These are phyloP conservation scores for Drosophila leontia DNA, from an alignment of 1,140 invertebrate genomes.

Conservation along the genomic window DNA sequence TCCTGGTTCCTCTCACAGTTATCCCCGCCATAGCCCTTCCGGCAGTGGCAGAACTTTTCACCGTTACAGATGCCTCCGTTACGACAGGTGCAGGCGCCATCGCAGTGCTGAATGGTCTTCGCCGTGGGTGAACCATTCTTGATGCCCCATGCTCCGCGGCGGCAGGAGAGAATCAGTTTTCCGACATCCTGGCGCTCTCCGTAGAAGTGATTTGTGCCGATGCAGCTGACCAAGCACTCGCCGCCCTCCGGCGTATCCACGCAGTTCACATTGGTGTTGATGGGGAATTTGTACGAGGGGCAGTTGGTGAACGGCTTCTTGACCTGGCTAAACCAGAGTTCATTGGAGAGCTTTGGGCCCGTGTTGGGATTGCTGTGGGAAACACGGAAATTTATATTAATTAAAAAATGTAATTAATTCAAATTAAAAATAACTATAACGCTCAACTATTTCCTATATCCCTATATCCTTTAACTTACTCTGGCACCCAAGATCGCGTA, in stretches of 20 bases:
- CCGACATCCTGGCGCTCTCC: constrained; percentile 3
- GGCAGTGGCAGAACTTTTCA: constrained; percentile 25
- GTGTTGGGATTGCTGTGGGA: constrained; percentile 6
- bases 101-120: constrained; percentile 22
- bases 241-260: constrained; percentile 12
- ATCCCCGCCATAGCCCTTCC: constrained; percentile 14
- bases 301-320: constrained; percentile 15
- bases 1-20: constrained; percentile 13
- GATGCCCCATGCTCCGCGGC: constrained; percentile 18
- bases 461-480: constrained; percentile 8
- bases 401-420: background rate
- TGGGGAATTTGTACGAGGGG: constrained; percentile 19
- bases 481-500: constrained; percentile 12
- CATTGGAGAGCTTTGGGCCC: constrained; percentile 5
- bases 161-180: constrained; percentile 17
- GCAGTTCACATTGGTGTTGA: constrained; percentile 19
- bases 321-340: constrained; percentile 22
- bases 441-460: too few relatives aligned
- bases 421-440: background rate
- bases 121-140: constrained; percentile 17
- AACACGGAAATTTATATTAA: background rate
- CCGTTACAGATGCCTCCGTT: constrained; percentile 32
- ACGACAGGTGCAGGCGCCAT: constrained; percentile 16
- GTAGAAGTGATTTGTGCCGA: constrained; percentile 18
- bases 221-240: constrained; percentile 24